phyloP scores from a whole-genome alignment of 2,888 invertebrate genomes.

The Scaptomyza polygonia region DNA sequence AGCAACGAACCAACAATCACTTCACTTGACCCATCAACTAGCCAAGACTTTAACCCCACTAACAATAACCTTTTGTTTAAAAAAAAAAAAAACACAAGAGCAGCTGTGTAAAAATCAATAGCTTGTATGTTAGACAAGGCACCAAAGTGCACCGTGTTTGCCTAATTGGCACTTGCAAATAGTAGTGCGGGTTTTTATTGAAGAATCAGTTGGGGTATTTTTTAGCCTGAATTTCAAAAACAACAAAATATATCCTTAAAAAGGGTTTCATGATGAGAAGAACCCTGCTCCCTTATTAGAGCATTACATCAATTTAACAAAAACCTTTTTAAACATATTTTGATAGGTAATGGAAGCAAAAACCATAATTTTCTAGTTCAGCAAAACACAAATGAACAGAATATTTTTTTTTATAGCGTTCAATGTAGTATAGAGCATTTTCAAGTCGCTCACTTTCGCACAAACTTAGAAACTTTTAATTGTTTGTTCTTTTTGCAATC shows the following conservation, averaged over 20 bases:
- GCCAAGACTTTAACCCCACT: constrained; percentile 15
- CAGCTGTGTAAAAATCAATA: constrained; percentile 50
- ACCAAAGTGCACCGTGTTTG: constrained; percentile 57
- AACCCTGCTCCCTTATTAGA: too few relatives aligned
- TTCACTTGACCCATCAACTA: constrained; percentile 39
- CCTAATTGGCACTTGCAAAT: constrained; percentile 56
- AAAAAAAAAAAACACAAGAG: constrained; percentile 29
- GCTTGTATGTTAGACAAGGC: constrained; percentile 19
- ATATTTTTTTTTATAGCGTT: too few relatives aligned
- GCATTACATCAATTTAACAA: too few relatives aligned
- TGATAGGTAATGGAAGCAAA: too few relatives aligned
- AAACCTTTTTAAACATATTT: too few relatives aligned
- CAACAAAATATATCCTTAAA: too few relatives aligned
- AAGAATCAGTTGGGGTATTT: neutral
- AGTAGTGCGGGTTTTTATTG: constrained; percentile 34
- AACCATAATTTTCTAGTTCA: too few relatives aligned
- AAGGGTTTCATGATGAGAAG: neutral
- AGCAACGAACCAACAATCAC: constrained; percentile 50
- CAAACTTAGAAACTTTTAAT: neutral
- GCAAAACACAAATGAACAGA: too few relatives aligned
- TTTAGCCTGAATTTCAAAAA: neutral
- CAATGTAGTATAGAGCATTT: neutral
- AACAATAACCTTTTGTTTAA: constrained; percentile 58
- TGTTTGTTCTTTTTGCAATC: neutral
- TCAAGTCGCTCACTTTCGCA: neutral